Evolutionary conservation across 35 echinoderm and acorn worm species (phyloP).

Genomic region (Chiridota heheva): DNA sequence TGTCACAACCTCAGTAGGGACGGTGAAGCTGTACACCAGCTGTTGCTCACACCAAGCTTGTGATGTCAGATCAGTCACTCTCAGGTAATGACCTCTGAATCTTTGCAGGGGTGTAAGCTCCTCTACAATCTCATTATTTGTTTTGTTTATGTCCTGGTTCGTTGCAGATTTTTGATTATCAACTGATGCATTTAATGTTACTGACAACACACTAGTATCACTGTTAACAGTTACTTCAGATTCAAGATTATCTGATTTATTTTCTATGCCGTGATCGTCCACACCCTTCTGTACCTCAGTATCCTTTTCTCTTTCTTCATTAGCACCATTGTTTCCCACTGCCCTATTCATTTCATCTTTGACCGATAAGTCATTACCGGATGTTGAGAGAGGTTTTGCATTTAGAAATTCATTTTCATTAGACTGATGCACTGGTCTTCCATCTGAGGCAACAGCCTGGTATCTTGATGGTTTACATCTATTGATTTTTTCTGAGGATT

Average conservation of each 20-base stretch:
- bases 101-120: conserved; percentile 24
- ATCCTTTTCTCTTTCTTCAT: too few relatives aligned
- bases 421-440: too few relatives aligned
- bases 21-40: conserved; percentile 56
- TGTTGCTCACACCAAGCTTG: conserved; percentile 81
- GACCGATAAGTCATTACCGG: too few relatives aligned
- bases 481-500: neutral
- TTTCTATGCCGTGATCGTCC: neutral
- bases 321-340: too few relatives aligned
- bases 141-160: neutral
- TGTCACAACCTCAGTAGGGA: conserved; percentile 53
- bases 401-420: too few relatives aligned
- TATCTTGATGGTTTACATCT: neutral
- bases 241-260: neutral
- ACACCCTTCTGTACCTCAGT: neutral
- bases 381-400: too few relatives aligned
- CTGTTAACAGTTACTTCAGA: neutral
- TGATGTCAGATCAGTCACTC: conserved; percentile 69
- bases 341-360: too few relatives aligned
- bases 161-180: neutral
- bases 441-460: too few relatives aligned
- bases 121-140: neutral
- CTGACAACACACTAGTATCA: neutral
- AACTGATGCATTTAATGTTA: neutral
- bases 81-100: conserved; percentile 48